Evolutionary conservation across 2,888 invertebrate species (phyloP).

Genomic region (Chorisops tibialis): DNA sequence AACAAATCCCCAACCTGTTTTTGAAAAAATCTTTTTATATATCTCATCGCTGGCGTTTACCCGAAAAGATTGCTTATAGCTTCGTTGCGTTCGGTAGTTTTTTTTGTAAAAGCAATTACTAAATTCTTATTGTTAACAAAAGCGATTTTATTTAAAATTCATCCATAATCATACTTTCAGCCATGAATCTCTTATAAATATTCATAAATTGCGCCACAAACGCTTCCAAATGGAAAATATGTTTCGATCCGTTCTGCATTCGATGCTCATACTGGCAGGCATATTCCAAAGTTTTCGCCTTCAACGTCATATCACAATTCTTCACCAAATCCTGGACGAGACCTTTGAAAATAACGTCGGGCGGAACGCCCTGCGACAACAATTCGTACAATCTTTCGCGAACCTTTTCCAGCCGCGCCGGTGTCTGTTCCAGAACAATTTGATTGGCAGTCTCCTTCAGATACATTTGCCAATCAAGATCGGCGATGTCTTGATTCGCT

Average conservation of each 20-base stretch:
- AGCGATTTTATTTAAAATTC: constrained; percentile 40
- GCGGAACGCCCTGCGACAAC: constrained; percentile 88
- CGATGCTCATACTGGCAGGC: constrained; percentile 92
- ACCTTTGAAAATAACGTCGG: constrained; percentile 86
- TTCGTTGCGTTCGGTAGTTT: too few relatives aligned
- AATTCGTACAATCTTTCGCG: constrained; percentile 89
- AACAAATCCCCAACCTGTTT: too few relatives aligned
- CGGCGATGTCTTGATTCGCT: constrained; percentile 72
- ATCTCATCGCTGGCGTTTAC: too few relatives aligned
- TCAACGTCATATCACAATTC: constrained; percentile 87
- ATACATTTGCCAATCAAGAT: constrained; percentile 92
- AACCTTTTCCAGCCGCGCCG: constrained; percentile 78
- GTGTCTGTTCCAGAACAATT: constrained; percentile 83
- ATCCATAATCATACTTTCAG: constrained; percentile 46
- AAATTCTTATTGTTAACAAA: too few relatives aligned
- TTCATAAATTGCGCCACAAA: constrained; percentile 97
- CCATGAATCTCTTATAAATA: constrained; percentile 77
- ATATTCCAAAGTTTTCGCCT: constrained; percentile 76
- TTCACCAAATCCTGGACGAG: constrained; percentile 78
- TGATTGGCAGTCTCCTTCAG: constrained; percentile 81
- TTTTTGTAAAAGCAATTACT: too few relatives aligned
- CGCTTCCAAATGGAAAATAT: constrained; percentile 95
- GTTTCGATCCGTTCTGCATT: constrained; percentile 87
- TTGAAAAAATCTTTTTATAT: too few relatives aligned
- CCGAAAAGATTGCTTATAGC: too few relatives aligned